These are phyloP conservation scores for Centropristis striata DNA, from an alignment of 2,113 vertebrate genomes.

Conservation along the genomic window DNA sequence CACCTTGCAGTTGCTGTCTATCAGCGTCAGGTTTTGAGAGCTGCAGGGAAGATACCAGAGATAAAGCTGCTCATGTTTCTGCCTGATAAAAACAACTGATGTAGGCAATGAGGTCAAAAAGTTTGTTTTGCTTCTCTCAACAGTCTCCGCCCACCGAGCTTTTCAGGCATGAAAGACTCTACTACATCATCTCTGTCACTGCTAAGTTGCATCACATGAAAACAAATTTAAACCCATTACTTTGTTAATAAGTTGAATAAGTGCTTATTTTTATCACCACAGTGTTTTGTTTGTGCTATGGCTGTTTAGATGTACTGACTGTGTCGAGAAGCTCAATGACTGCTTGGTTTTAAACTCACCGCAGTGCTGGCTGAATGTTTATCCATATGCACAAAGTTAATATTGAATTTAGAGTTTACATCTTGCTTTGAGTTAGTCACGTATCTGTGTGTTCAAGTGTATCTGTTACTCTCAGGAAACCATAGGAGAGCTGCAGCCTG, in stretches of 20 bases:
- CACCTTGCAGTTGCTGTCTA: background rate
- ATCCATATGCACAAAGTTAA: background rate
- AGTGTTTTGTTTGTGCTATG: slow-evolving; percentile 1
- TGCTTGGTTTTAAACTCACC: slow-evolving; percentile 10
- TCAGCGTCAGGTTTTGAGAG: slow-evolving; percentile 23
- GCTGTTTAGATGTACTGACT: slow-evolving; percentile 18
- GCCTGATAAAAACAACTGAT: slow-evolving; percentile 17
- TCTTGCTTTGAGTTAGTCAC: slow-evolving; percentile 19
- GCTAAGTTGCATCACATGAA: background rate
- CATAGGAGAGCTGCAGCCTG: slow-evolving; percentile 2
- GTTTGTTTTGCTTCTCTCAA: slow-evolving; percentile 48
- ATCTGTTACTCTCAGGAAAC: slow-evolving; percentile 17
- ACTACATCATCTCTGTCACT: background rate
- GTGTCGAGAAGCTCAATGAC: background rate
- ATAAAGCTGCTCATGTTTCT: slow-evolving; percentile 34
- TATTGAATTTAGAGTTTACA: background rate
- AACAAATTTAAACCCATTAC: background rate
- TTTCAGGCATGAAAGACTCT: slow-evolving; percentile 12
- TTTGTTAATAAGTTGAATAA: background rate
- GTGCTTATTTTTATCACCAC: background rate
- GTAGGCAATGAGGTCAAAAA: slow-evolving; percentile 33
- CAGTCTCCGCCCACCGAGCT: slow-evolving; percentile 31
- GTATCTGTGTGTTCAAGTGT: slow-evolving; percentile 10
- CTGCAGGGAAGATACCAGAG: slow-evolving; percentile 33
- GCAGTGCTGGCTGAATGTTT: slow-evolving; percentile 15